phyloP scores from a whole-genome alignment of 2,113 vertebrate genomes.

The Eubucco bourcierii region DNA sequence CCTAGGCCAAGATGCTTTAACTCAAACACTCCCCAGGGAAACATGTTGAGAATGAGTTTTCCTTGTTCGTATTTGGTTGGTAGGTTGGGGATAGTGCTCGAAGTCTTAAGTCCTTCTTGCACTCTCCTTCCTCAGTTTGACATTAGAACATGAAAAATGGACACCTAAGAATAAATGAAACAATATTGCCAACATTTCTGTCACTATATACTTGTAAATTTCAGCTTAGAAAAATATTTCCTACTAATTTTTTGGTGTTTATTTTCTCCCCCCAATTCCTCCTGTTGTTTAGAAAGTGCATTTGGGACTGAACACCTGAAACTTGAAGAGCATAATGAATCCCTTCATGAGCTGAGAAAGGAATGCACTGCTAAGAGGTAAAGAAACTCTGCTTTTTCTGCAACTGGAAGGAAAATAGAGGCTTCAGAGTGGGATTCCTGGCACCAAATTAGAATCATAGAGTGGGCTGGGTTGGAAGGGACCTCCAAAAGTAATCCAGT shows the following conservation, averaged over 20 bases:
- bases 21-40: neutral
- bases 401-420: neutral
- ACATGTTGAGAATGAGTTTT: too few species aligned
- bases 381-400: neutral
- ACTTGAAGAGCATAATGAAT: slow-evolving; percentile 86
- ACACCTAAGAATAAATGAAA: neutral
- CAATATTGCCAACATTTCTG: neutral
- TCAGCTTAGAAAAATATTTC: neutral
- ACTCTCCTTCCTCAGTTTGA: neutral
- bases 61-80: neutral
- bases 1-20: neutral
- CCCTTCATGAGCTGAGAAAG: slow-evolving; percentile 85
- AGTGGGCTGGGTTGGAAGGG: too few species aligned
- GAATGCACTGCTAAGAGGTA: slow-evolving; percentile 97
- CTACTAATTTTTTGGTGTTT: neutral
- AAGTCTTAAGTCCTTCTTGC: neutral
- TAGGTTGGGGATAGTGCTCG: neutral
- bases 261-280: neutral
- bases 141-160: neutral
- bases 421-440: neutral
- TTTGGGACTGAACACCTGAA: slow-evolving; percentile 83
- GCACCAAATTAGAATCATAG: too few species aligned
- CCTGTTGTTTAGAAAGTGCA: slow-evolving; percentile 77
- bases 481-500: too few species aligned
- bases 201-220: neutral